Base-by-base conservation (phyloP, 2,888 invertebrate genomes). In the Syrista parreyssii region DNA sequence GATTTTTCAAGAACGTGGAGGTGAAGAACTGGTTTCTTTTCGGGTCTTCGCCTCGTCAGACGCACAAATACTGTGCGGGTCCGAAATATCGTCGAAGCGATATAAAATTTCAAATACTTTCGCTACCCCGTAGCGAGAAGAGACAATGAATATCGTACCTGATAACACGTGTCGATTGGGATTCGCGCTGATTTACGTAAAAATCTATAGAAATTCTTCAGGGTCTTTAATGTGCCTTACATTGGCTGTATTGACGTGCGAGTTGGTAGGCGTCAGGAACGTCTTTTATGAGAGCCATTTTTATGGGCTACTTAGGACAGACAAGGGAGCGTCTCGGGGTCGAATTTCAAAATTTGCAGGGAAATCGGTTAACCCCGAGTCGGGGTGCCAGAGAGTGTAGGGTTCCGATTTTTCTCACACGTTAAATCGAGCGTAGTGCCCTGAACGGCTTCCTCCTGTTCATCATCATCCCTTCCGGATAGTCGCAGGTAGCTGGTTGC, bases 341-440 rank as follows among this genome's bases (percentile, higher is more conserved):
- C 82, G 79, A 78, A 79, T 83, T 83, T 81, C 84, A 81, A 77
- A 76, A 86, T 87, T 88, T 81, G 88, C 89, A 89, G 85, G 85
- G 88, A 89, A 91, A 91, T 91, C 91, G 90, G 91, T 91, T 91
- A 91, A 91, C 90, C 90, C 89, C 34, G 80, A 81, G 77, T 77
- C 79, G 74, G 73, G 75, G 55, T 55, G 55, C 55, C 55, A 23
- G 55, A 9, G 79, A 80, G 77, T 80, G 81, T 83, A 85, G 82
- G 79, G 81, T 79, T 80, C 79, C 82, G 82, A 85, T 86, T 90
- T 91, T 91, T 91, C 91, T 91, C 91, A 90, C 89, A 89, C 90
- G 89, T 91, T 91, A 91, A 91, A 91, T 91, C 91, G 91, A 91
- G 88, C 91, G 88, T 91, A 85, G 84, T 84, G 83, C 84, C 85